A percentile compares a stretch with the other conserved stretches of the same genome.
Conservation (phyloP, 2,113 vertebrate genomes). For the Myodes glareolus region DNA sequence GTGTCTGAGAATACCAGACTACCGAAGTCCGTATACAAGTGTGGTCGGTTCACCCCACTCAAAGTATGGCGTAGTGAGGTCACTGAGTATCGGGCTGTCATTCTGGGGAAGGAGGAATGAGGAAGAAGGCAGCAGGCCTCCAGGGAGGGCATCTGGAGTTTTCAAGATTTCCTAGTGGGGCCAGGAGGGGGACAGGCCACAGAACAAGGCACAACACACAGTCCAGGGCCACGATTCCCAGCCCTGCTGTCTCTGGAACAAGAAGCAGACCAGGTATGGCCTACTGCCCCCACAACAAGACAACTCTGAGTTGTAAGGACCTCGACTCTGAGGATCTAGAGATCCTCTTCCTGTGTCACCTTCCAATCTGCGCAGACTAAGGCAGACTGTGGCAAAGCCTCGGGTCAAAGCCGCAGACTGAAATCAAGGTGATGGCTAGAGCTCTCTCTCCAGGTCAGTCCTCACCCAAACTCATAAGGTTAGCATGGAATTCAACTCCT, state of each 20-base stretch:
- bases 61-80: background rate
- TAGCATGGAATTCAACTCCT: background rate
- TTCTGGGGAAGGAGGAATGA: background rate
- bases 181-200: background rate
- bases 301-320: background rate
- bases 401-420: background rate
- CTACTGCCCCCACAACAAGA: too few species aligned
- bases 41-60: background rate
- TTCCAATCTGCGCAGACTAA: background rate
- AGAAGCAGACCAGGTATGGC: background rate
- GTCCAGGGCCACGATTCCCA: background rate
- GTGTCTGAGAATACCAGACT: background rate
- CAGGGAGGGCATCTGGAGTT: background rate
- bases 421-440: background rate
- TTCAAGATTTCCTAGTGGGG: background rate
- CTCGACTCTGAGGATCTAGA: background rate
- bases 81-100: too few species aligned
- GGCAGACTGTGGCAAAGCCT: background rate
- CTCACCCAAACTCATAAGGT: background rate
- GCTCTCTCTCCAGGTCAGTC: background rate
- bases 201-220: too few species aligned
- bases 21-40: rapidly evolving
- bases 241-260: background rate
- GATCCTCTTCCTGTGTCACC: too few species aligned
- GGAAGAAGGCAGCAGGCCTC: background rate